phyloP scores from a whole-genome alignment of 1,140 invertebrate genomes.

The Euwallacea similis region DNA sequence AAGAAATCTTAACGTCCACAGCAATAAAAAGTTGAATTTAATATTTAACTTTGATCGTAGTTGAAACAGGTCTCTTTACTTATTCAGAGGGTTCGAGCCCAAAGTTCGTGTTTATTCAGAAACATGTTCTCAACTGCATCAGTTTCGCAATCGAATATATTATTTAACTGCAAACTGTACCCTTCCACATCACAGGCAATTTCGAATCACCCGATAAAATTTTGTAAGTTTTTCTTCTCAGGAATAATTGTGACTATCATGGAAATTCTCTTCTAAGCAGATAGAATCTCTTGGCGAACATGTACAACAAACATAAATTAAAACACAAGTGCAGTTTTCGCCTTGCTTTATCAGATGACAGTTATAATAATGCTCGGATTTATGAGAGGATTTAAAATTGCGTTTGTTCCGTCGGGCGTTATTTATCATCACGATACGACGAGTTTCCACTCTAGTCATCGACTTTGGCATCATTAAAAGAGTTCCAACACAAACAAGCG shows the following conservation, averaged over 20 bases:
- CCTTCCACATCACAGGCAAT: too few species aligned
- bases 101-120: slow-evolving; percentile 1
- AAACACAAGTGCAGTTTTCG: not conserved
- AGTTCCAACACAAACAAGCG: too few species aligned
- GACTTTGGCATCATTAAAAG: too few species aligned
- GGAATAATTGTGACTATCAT: too few species aligned
- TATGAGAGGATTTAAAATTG: slow-evolving; percentile 3
- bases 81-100: not conserved
- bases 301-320: slow-evolving; percentile 1
- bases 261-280: too few species aligned
- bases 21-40: not conserved
- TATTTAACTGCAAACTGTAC: not conserved
- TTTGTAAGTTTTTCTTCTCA: too few species aligned
- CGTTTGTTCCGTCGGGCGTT: not conserved
- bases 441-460: too few species aligned
- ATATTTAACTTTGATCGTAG: slow-evolving; percentile 1
- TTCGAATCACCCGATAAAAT: too few species aligned
- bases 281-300: too few species aligned
- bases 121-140: slow-evolving; percentile 1
- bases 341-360: not conserved
- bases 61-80: not conserved
- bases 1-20: too few species aligned
- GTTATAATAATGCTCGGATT: slow-evolving; percentile 7
- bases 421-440: not conserved
- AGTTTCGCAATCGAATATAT: not conserved